phyloP scores from a whole-genome alignment of 2,888 invertebrate genomes.

The Nebria brevicollis region DNA sequence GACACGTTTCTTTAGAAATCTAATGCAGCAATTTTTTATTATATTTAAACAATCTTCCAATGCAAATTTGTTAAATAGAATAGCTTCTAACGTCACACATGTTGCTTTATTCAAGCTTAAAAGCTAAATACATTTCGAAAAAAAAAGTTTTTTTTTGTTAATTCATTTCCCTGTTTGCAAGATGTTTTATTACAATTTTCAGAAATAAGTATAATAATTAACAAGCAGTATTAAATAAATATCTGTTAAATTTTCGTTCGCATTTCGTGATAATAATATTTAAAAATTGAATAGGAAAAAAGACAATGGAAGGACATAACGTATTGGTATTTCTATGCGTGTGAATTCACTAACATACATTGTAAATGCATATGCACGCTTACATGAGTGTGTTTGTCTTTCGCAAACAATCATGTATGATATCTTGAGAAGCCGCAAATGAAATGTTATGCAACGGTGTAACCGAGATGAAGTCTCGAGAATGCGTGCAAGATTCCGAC shows the following conservation, averaged over 20 bases:
- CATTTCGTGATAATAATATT: neutral
- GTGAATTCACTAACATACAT: neutral
- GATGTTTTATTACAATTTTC: no score
- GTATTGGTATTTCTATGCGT: neutral
- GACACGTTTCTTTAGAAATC: neutral
- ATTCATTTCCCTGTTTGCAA: no score
- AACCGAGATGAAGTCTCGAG: conserved; percentile 7
- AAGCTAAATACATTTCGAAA: no score
- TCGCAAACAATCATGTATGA: conserved; percentile 12
- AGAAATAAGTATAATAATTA: no score
- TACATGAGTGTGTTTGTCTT: conserved; percentile 9
- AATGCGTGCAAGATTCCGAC: neutral
- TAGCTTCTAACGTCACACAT: neutral
- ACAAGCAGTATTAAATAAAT: no score
- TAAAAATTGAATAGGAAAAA: neutral
- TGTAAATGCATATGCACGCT: neutral
- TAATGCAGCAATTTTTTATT: neutral
- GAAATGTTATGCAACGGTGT: conserved; percentile 35
- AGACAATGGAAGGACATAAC: neutral
- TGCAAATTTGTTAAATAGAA: neutral
- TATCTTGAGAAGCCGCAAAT: conserved; percentile 17
- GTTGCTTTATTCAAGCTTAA: no score
- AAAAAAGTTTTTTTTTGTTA: no score
- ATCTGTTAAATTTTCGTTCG: neutral
- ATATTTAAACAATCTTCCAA: neutral